Evolutionary conservation across 1,140 invertebrate genomes (phyloP).

Genomic region (Dendrolimus kikuchii): DNA sequence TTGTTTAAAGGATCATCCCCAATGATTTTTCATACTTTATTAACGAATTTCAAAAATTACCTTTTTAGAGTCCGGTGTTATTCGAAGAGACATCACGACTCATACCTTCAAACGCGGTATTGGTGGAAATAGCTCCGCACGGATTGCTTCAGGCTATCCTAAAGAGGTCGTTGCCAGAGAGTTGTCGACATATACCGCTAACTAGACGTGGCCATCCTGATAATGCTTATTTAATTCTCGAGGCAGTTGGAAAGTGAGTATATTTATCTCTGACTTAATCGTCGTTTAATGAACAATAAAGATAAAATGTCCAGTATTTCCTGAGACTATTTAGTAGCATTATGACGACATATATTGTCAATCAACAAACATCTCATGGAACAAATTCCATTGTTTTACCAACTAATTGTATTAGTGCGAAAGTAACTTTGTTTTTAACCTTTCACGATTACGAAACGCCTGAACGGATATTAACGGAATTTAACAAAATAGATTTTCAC

Average conservation of each 20-base stretch:
- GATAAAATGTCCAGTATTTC: background rate
- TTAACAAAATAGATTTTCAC: too few relatives aligned
- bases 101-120: conserved; percentile 84
- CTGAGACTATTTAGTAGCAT: too few relatives aligned
- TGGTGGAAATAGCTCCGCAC: conserved; percentile 87
- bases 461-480: too few relatives aligned
- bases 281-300: background rate
- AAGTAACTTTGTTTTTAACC: background rate
- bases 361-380: too few relatives aligned
- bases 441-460: background rate
- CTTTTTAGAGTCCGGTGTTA: conserved; percentile 77
- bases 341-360: too few relatives aligned
- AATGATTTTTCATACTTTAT: background rate
- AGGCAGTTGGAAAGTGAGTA: conserved; percentile 79
- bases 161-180: conserved; percentile 62
- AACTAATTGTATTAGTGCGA: too few relatives aligned
- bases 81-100: conserved; percentile 87
- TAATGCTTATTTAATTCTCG: conserved; percentile 78
- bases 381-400: too few relatives aligned
- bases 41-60: background rate
- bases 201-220: conserved; percentile 84
- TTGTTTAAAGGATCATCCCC: background rate
- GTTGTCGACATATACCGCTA: conserved; percentile 80
- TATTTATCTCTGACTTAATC: conserved; percentile 13
- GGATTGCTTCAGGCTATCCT: conserved; percentile 81